Percentiles rank a stretch among this genome's conserved stretches.
phyloP scores from a whole-genome alignment of 1,140 invertebrate species.

The Drosophila rufa region DNA sequence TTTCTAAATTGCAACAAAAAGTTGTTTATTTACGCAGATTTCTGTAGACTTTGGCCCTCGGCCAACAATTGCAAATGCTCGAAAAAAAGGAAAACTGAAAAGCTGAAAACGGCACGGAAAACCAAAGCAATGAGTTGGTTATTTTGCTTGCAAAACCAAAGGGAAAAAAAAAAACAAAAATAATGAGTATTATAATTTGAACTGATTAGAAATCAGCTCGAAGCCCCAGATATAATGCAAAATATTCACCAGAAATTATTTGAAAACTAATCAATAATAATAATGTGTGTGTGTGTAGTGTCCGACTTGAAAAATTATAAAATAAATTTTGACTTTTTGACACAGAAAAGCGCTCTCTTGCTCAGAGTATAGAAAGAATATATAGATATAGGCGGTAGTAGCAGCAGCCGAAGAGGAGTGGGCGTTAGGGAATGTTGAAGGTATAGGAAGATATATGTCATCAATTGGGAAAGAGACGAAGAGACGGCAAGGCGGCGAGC shows the following conservation, averaged over 20 bases:
- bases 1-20: slow-evolving; percentile 74
- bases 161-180: slow-evolving; percentile 17
- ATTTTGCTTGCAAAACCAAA: background rate
- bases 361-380: background rate
- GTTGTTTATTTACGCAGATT: slow-evolving; percentile 81
- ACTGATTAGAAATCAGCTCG: slow-evolving; percentile 16
- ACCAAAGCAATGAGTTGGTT: slow-evolving; percentile 15
- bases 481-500: background rate
- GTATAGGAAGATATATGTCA: slow-evolving; percentile 48
- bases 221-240: slow-evolving; percentile 31
- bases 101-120: slow-evolving; percentile 41
- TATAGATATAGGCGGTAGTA: background rate
- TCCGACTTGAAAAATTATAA: slow-evolving; percentile 11
- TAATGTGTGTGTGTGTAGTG: background rate
- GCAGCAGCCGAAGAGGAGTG: slow-evolving; percentile 2
- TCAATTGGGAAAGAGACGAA: slow-evolving; percentile 7
- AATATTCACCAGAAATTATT: slow-evolving; percentile 45
- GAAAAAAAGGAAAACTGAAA: slow-evolving; percentile 25
- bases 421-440: slow-evolving; percentile 36
- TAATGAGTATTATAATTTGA: slow-evolving; percentile 18
- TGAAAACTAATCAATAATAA: slow-evolving; percentile 33
- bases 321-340: slow-evolving; percentile 38
- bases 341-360: slow-evolving; percentile 23
- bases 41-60: slow-evolving; percentile 72
- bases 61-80: slow-evolving; percentile 68